phyloP scores from a whole-genome alignment of 2,888 invertebrate genomes.

The Microchrysa polita region DNA sequence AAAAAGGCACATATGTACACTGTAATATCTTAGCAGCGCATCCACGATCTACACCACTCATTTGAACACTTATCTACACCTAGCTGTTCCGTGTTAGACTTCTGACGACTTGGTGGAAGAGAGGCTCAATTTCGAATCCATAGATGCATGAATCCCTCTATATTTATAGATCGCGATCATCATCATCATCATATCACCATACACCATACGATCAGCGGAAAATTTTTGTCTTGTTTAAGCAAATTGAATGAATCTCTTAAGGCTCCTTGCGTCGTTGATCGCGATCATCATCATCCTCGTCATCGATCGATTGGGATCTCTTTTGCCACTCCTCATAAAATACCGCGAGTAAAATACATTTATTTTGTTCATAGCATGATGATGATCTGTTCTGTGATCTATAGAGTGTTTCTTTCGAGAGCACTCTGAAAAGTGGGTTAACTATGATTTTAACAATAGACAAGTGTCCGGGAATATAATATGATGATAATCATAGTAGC shows the following conservation, averaged over 20 bases:
- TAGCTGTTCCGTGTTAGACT: neutral
- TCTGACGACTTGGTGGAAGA: too few relatives aligned
- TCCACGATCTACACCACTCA: neutral
- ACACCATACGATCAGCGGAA: slow-evolving; percentile 25
- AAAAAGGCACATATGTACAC: slow-evolving; percentile 32
- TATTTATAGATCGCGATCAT: slow-evolving; percentile 41
- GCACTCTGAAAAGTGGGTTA: slow-evolving; percentile 41
- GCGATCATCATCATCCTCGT: neutral
- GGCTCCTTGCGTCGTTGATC: slow-evolving; percentile 9
- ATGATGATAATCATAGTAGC: neutral
- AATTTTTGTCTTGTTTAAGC: slow-evolving; percentile 41
- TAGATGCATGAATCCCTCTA: slow-evolving; percentile 17
- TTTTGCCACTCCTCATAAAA: slow-evolving; percentile 29
- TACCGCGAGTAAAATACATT: slow-evolving; percentile 1
- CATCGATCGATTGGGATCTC: neutral
- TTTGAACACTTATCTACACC: neutral
- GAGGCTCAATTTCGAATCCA: too few relatives aligned
- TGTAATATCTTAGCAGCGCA: slow-evolving; percentile 24
- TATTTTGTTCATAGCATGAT: too few relatives aligned
- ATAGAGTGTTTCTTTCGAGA: slow-evolving; percentile 10
- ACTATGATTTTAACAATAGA: slow-evolving; percentile 18
- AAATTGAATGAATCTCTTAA: slow-evolving; percentile 34
- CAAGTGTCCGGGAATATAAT: slow-evolving; percentile 32
- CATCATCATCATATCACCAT: slow-evolving; percentile 26
- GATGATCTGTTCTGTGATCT: slow-evolving; percentile 12